Conservation (phyloP, 2,797 vertebrate species). For the Sciurus vulgaris region DNA sequence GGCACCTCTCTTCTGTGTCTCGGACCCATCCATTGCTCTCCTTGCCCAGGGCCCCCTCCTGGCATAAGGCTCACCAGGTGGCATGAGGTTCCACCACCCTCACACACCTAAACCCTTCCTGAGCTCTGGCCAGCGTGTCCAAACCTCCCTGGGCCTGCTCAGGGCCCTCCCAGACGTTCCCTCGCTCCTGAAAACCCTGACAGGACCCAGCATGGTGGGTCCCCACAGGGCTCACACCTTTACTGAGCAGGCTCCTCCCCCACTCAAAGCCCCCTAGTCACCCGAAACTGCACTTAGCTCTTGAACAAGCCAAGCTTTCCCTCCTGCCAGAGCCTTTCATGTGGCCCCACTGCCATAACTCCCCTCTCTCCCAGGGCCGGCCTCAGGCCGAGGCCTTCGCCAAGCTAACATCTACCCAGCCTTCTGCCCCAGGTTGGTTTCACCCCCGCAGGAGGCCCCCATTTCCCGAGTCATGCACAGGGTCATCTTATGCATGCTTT, state of each 20-base stretch:
- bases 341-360: accelerated
- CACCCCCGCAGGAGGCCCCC: not conserved
- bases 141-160: not conserved
- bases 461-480: not conserved
- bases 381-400: not conserved
- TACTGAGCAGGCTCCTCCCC: not conserved
- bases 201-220: too few species aligned
- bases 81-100: accelerated
- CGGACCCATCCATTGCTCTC: accelerated
- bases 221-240: not conserved
- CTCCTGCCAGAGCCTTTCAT: not conserved
- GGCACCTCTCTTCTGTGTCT: not conserved
- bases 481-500: too few species aligned
- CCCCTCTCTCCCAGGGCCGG: not conserved
- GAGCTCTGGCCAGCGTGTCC: accelerated
- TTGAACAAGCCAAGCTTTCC: not conserved
- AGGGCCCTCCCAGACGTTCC: not conserved
- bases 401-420: not conserved
- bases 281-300: not conserved
- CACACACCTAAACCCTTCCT: too few species aligned
- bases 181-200: not conserved
- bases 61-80: accelerated
- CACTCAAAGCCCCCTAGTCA: not conserved
- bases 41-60: not conserved
- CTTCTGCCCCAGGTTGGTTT: too few species aligned